Base-by-base conservation (phyloP, 2,888 invertebrate genomes). In the Lissonota sp. region DNA sequence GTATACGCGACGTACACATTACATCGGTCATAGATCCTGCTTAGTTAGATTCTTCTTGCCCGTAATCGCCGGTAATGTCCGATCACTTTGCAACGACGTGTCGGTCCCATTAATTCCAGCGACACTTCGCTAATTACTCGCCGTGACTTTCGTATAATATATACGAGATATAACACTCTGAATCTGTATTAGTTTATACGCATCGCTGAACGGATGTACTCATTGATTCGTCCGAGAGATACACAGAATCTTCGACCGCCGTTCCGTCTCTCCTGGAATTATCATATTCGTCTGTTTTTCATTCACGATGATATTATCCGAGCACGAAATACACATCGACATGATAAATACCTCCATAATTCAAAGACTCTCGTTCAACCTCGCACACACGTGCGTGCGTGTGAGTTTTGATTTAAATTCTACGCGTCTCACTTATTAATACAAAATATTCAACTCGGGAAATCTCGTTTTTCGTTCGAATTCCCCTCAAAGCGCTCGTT, bases 61-160 rank as follows among this genome's bases (percentile, higher is more conserved):
- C 26, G 44, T 7, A 39, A 79, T 67, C 73, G 62, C 46, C 40
- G 6, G 53, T 26, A 63, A 57, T 49, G 60, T 55, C n/a, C 10
- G 72, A 67, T 73, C 71, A 46, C 44, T 63, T 46, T 16, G 66
- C 67, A 37, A 44, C 12, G 10, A 14, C 53, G 12, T 12, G 14
- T 12, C 40, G 40, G 57, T 40, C 69, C 57, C 57, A 69, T 79
- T 73, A 73, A 73, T 79, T 40, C 57, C 8, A 69, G 39, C 62
- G 63, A 69, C 49, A 63, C 79, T 73, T 37, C 63, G 73, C 73
- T 69, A 73, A 79, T 73, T 73, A 67, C 55, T 73, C 55, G 49
- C 55, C 26, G 57, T 67, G 72, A 67, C 71, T 26, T 26, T 26
- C 26, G 26, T 26, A 26, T 26, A 26, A 26, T 26, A 26, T 26